A percentile compares a stretch with the other conserved stretches of the same genome.
phyloP scores from a whole-genome alignment of 2,797 vertebrate species.

The Psittacula derbiana region DNA sequence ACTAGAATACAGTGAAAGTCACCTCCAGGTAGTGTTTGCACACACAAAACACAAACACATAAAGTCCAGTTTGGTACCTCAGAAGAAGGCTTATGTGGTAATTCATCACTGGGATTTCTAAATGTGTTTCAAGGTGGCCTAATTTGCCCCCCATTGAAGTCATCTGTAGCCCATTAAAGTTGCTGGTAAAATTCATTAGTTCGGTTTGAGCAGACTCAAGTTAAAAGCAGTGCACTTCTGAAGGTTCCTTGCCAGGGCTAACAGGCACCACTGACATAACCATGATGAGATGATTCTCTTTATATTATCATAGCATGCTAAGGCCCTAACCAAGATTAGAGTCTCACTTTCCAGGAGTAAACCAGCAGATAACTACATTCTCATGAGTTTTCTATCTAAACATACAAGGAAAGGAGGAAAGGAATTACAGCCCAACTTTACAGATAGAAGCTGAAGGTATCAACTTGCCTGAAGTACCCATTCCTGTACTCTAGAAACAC shows the following conservation, averaged over 20 bases:
- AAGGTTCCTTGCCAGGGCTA: neutral
- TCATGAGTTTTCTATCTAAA: neutral
- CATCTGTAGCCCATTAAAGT: neutral
- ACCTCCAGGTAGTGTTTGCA: neutral
- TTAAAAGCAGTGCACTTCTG: neutral
- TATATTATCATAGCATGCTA: neutral
- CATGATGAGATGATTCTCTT: neutral
- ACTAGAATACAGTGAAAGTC: neutral
- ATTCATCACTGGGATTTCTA: neutral
- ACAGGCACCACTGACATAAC: neutral
- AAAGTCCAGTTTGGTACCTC: neutral
- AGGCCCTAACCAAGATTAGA: neutral
- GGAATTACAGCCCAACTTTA: neutral
- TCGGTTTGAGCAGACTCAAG: neutral
- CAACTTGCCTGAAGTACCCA: neutral
- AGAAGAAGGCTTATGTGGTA: neutral
- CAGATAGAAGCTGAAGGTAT: neutral
- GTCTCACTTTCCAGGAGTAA: neutral
- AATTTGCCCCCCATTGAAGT: neutral
- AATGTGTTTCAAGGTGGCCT: neutral
- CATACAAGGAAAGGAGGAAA: neutral
- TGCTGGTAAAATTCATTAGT: neutral
- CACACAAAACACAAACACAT: accelerated
- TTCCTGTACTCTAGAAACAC: neutral
- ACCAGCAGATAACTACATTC: neutral